Conservation (phyloP, 64 coral and sea anemone species). For the Platygyra sinensis region DNA sequence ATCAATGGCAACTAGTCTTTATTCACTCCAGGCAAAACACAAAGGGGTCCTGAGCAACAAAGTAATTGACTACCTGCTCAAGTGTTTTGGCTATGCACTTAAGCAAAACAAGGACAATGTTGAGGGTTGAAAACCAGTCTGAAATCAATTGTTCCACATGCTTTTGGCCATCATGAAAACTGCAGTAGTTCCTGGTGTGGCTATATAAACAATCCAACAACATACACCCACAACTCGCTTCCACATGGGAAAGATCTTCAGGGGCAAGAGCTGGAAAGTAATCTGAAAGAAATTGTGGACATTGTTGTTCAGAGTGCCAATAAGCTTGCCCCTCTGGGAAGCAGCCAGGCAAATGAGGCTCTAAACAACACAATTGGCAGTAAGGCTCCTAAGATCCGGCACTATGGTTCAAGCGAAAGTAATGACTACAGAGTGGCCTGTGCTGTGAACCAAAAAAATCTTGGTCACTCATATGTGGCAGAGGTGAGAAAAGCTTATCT, state of each 20-base stretch:
- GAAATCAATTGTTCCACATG: too few species aligned
- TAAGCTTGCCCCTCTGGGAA: constrained; percentile 18
- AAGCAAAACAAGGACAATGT: too few species aligned
- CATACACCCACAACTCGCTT: background rate
- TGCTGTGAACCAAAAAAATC: constrained; percentile 18
- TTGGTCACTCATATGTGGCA: constrained; percentile 35
- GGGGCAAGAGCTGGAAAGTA: background rate
- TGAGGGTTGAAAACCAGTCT: too few species aligned
- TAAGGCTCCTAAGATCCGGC: constrained; percentile 46
- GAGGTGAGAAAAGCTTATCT: background rate
- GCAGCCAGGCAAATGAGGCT: constrained; percentile 34
- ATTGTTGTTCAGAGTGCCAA: constrained; percentile 15
- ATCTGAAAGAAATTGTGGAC: constrained; percentile 8
- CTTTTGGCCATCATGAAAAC: constrained; percentile 6
- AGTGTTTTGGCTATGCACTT: too few species aligned
- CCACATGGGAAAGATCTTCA: constrained; percentile 39
- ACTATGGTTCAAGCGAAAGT: constrained; percentile 49
- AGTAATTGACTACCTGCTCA: too few species aligned
- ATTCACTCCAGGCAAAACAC: too few species aligned
- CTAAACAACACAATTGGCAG: constrained; percentile 37
- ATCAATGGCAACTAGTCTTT: too few species aligned
- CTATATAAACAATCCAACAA: background rate
- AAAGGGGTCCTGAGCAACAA: too few species aligned
- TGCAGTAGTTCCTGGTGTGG: constrained; percentile 22
- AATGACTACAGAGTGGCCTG: constrained; percentile 43